Percentiles rank a stretch among this genome's conserved stretches.
Evolutionary conservation across 2,113 vertebrate species (phyloP).

Genomic region (Gallinago jamesoni): DNA sequence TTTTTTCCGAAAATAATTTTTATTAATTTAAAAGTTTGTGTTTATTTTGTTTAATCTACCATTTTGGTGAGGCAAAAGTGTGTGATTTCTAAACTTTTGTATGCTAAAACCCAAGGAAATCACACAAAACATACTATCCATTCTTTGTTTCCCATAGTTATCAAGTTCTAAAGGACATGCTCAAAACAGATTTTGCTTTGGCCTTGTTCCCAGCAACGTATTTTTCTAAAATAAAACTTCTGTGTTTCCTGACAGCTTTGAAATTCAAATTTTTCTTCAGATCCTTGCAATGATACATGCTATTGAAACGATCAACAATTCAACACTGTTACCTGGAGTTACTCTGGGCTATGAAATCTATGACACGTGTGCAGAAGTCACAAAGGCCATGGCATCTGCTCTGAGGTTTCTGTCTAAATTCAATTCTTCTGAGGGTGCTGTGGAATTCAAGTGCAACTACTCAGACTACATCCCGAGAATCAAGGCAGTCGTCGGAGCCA

Average conservation of each 20-base stretch:
- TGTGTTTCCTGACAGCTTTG: constrained; percentile 75
- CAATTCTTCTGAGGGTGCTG: constrained; percentile 49
- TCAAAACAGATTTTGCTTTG: neutral
- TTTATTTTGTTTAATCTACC: neutral
- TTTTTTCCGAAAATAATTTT: neutral
- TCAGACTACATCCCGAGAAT: constrained; percentile 65
- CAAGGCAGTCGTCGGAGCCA: constrained; percentile 79
- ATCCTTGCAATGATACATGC: constrained; percentile 85
- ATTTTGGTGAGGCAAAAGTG: neutral
- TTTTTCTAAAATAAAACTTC: neutral
- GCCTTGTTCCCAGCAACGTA: neutral
- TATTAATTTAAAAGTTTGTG: neutral
- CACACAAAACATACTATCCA: neutral
- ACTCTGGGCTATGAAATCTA: constrained; percentile 86
- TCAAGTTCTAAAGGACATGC: neutral
- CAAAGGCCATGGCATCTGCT: constrained; percentile 77
- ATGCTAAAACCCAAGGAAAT: neutral
- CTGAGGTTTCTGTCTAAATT: constrained; percentile 74
- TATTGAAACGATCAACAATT: constrained; percentile 83
- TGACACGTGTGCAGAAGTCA: constrained; percentile 86
- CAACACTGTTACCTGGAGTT: constrained; percentile 74
- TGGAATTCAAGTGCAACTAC: constrained; percentile 67
- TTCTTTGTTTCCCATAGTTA: neutral
- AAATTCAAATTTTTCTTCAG: constrained; percentile 71
- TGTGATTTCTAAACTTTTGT: neutral